Evolutionary conservation across 2,888 invertebrate genomes (phyloP).

Genomic region (Synergus umbraculus): DNA sequence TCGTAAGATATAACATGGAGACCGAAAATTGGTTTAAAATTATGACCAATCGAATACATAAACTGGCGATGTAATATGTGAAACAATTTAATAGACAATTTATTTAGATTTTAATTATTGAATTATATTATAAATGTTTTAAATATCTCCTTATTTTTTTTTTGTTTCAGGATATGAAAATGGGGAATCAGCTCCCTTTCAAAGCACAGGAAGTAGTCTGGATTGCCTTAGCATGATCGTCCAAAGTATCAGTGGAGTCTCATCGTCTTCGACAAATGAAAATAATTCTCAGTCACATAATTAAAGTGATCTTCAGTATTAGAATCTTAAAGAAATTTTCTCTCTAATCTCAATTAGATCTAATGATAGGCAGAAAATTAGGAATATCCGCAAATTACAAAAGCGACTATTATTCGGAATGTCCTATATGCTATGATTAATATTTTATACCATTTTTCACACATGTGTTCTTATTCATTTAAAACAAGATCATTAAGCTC

Average conservation of each 20-base stretch:
- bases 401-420: neutral
- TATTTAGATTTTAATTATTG: neutral
- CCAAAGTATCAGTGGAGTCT: conserved; percentile 82
- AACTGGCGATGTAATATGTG: neutral
- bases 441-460: neutral
- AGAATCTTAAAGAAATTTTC: conserved; percentile 33
- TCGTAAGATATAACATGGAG: too few species aligned
- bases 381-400: neutral
- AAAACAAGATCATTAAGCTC: neutral
- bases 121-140: neutral
- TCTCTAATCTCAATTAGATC: neutral
- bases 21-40: too few species aligned
- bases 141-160: conserved; percentile 19
- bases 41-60: too few species aligned
- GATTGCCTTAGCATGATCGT: conserved; percentile 85
- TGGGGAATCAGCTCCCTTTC: conserved; percentile 61
- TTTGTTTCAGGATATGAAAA: conserved; percentile 70
- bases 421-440: neutral
- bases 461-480: neutral
- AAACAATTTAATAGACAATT: neutral
- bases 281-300: conserved; percentile 66
- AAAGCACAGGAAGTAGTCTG: conserved; percentile 80
- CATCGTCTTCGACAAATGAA: conserved; percentile 61
- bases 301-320: conserved; percentile 56
- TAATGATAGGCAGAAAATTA: neutral